A percentile compares a stretch with the other conserved stretches of the same genome.
Evolutionary conservation across 2,113 vertebrate species (phyloP).

Genomic region (Mastomys coucha): DNA sequence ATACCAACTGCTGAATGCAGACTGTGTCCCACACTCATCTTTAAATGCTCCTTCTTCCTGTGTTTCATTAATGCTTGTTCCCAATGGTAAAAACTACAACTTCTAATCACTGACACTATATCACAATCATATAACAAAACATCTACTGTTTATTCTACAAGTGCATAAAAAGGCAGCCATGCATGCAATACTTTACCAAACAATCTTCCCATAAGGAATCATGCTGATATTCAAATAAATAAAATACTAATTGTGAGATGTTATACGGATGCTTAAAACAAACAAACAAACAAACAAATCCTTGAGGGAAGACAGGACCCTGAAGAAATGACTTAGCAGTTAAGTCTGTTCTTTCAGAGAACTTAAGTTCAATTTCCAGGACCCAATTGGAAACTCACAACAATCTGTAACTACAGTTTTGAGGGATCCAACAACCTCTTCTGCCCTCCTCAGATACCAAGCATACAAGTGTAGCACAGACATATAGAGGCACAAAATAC

Average conservation of each 20-base stretch:
- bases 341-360: background rate
- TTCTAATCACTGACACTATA: background rate
- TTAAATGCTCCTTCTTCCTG: background rate
- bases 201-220: background rate
- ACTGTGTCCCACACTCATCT: background rate
- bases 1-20: background rate
- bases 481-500: background rate
- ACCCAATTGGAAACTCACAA: background rate
- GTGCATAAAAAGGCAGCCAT: background rate
- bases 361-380: background rate
- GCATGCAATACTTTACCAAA: background rate
- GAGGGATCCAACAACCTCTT: background rate
- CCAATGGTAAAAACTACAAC: background rate
- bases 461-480: background rate
- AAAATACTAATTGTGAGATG: background rate
- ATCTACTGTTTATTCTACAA: background rate
- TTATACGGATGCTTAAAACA: background rate
- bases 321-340: background rate
- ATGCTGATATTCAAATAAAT: background rate
- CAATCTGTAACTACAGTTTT: background rate
- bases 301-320: background rate
- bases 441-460: background rate
- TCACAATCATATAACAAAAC: constrained; percentile 17
- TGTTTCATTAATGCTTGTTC: background rate
- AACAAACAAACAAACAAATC: background rate